Percentiles rank a stretch among this genome's conserved stretches.
Conservation (phyloP, 2,113 vertebrate genomes). For the Psilopogon haemacephalus region DNA sequence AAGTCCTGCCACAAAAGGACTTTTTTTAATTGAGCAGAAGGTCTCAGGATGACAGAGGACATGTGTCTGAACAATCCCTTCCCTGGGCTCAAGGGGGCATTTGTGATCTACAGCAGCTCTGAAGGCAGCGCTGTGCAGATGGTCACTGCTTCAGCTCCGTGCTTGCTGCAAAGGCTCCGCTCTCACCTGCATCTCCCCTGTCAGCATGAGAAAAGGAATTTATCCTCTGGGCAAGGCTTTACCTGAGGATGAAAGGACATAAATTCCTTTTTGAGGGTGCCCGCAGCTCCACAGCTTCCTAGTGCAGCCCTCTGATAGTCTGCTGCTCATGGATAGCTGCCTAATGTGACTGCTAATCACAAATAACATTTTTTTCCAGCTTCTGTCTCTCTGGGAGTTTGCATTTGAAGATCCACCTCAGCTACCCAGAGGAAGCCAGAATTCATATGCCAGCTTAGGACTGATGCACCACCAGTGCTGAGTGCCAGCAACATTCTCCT, state of each 20-base stretch:
- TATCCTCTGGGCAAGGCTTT: neutral
- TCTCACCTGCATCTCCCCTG: neutral
- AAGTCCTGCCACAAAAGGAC: accelerated
- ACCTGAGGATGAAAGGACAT: neutral
- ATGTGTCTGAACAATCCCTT: neutral
- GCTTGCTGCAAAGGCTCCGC: neutral
- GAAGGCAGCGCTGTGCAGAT: neutral
- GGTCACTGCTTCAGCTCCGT: neutral
- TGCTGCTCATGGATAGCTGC: accelerated
- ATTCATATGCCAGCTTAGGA: accelerated
- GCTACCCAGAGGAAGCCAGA: accelerated
- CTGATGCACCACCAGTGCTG: neutral
- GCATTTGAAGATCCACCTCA: accelerated
- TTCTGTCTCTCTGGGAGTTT: neutral
- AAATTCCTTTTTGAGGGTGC: neutral
- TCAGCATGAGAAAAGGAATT: accelerated
- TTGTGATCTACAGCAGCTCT: neutral
- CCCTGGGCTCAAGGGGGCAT: conserved; percentile 26
- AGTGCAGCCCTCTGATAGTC: accelerated
- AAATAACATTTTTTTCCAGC: accelerated
- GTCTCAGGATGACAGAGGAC: neutral
- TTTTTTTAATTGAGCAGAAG: neutral
- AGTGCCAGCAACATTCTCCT: neutral
- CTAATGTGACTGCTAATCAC: accelerated
- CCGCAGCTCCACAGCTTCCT: accelerated